phyloP scores from a whole-genome alignment of 2,113 vertebrate species.

The Emydura subglobosa region DNA sequence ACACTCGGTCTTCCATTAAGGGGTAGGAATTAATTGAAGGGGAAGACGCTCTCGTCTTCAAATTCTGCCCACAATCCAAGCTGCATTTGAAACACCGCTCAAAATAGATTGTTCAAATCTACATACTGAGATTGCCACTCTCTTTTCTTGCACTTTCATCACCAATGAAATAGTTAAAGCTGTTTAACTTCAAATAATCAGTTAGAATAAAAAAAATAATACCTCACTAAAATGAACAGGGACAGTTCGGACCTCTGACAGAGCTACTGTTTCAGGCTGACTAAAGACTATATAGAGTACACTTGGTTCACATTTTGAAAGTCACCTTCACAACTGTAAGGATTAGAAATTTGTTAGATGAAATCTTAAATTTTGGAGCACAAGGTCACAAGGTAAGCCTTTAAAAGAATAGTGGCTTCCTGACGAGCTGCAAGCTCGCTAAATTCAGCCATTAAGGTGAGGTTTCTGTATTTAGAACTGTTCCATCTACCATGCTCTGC shows the following conservation, averaged over 20 bases:
- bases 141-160: neutral
- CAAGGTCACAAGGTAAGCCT: neutral
- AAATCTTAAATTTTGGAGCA: neutral
- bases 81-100: neutral
- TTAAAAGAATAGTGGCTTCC: neutral
- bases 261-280: neutral
- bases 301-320: neutral
- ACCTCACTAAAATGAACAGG: neutral
- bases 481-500: neutral
- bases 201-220: neutral
- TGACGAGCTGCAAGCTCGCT: neutral
- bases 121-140: rapidly evolving
- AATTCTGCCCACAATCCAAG: neutral
- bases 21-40: neutral
- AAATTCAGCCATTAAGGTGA: neutral
- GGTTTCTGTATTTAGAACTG: neutral
- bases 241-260: neutral
- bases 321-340: neutral
- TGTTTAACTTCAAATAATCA: neutral
- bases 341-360: neutral
- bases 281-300: neutral
- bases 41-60: neutral
- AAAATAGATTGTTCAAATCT: neutral
- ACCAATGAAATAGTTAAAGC: neutral
- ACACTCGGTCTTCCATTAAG: neutral